These are phyloP conservation scores for Schizothorax lantsangensis DNA, from an alignment of 2,797 vertebrate genomes.

Conservation along the genomic window DNA sequence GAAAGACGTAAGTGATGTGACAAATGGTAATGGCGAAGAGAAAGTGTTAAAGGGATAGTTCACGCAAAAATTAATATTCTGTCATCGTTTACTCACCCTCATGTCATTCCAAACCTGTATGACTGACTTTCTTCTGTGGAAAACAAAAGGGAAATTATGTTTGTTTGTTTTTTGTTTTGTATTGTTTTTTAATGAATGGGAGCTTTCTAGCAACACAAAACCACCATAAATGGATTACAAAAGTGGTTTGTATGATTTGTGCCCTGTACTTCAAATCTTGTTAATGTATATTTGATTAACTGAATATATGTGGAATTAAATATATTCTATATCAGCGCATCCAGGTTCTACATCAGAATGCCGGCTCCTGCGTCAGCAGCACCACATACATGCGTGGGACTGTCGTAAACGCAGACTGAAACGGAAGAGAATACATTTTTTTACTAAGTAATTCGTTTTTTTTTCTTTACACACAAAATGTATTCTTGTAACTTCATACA, in stretches of 20 bases:
- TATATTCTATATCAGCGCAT: too few species aligned
- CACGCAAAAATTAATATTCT: neutral
- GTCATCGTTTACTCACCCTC: neutral
- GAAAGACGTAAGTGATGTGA: constrained; percentile 56
- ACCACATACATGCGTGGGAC: too few species aligned
- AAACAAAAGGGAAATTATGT: neutral
- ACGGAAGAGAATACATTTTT: too few species aligned
- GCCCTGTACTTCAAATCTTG: neutral
- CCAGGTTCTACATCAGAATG: too few species aligned
- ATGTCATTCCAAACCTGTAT: neutral
- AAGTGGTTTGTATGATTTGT: neutral
- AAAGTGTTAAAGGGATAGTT: constrained; percentile 2
- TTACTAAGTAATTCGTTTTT: too few species aligned
- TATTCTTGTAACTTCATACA: too few species aligned
- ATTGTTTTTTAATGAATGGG: neutral
- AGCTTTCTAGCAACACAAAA: neutral
- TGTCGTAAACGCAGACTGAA: too few species aligned
- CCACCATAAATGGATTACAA: neutral
- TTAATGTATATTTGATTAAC: neutral
- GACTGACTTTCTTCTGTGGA: neutral
- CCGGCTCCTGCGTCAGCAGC: too few species aligned
- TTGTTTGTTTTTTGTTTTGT: neutral
- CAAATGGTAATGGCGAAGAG: constrained; percentile 50
- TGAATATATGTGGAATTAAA: too few species aligned
- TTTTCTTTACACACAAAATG: too few species aligned